Percentiles rank a stretch among this genome's conserved stretches.
Conservation (phyloP, 23 tunicate genomes). For the Diplosoma virens region DNA sequence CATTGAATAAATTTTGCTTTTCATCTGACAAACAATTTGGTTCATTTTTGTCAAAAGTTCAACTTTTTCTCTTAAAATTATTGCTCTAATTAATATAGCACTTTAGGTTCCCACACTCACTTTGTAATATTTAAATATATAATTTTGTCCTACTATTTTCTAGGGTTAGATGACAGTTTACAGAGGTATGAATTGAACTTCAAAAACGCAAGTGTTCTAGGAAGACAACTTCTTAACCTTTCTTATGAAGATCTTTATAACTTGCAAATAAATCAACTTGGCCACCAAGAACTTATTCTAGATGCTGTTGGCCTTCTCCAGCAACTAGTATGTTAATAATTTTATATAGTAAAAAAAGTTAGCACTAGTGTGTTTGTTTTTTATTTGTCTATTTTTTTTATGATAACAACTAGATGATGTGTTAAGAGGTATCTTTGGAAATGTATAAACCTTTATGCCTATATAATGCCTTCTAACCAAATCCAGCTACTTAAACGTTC, state of each 20-base stretch:
- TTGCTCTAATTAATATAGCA: neutral
- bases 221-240: constrained; percentile 59
- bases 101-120: neutral
- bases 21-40: too few relatives aligned
- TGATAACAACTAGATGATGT: too few relatives aligned
- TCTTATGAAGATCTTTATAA: constrained; percentile 60
- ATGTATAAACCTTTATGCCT: too few relatives aligned
- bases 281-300: constrained; percentile 87
- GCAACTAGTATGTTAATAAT: constrained; percentile 77
- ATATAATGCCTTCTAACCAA: too few relatives aligned
- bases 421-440: too few relatives aligned
- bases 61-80: too few relatives aligned
- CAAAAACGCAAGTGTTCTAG: constrained; percentile 38
- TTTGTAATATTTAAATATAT: neutral
- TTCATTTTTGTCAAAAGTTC: too few relatives aligned
- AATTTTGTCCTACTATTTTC: neutral
- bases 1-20: too few relatives aligned
- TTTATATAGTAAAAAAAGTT: too few relatives aligned
- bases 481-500: too few relatives aligned
- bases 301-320: constrained; percentile 72
- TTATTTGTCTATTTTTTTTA: neutral
- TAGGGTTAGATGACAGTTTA: constrained; percentile 79
- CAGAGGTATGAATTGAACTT: constrained; percentile 51
- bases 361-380: neutral
- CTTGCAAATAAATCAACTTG: constrained; percentile 40